These are phyloP conservation scores for Stenurella melanura DNA, from an alignment of 2,888 invertebrate genomes.

Conservation along the genomic window DNA sequence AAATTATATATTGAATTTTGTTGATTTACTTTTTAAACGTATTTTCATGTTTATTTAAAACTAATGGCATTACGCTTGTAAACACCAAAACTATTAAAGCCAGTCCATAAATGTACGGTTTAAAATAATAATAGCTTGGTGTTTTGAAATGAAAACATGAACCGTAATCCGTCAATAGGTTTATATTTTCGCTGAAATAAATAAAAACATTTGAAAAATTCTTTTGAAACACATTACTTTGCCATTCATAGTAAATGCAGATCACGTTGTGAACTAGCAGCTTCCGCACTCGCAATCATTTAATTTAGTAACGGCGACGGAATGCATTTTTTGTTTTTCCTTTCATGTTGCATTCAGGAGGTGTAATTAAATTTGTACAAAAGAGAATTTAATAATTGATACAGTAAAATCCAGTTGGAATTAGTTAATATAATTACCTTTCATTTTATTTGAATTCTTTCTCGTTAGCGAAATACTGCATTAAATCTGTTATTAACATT, in stretches of 20 bases:
- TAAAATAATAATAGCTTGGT: background rate
- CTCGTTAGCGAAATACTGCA: background rate
- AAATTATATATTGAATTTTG: too few relatives aligned
- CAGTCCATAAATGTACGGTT: background rate
- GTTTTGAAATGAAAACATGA: slow-evolving; percentile 11
- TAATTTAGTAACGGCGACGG: background rate
- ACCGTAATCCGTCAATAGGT: background rate
- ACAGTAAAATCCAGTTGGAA: background rate
- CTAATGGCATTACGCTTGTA: background rate
- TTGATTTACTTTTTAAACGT: too few relatives aligned
- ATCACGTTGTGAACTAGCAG: background rate
- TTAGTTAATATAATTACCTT: background rate
- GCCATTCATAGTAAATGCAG: background rate
- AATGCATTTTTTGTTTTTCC: background rate
- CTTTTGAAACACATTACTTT: background rate
- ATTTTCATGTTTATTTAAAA: background rate
- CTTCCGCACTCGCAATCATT: background rate
- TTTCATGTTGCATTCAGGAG: background rate
- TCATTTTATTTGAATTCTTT: background rate
- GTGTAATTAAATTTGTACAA: background rate
- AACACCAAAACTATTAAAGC: slow-evolving; percentile 1
- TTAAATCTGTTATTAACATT: background rate
- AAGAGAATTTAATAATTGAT: background rate
- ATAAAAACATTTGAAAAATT: slow-evolving; percentile 7
- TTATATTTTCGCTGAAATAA: background rate